Conservation (phyloP, 2,797 vertebrate species). For the Staurois parvus region DNA sequence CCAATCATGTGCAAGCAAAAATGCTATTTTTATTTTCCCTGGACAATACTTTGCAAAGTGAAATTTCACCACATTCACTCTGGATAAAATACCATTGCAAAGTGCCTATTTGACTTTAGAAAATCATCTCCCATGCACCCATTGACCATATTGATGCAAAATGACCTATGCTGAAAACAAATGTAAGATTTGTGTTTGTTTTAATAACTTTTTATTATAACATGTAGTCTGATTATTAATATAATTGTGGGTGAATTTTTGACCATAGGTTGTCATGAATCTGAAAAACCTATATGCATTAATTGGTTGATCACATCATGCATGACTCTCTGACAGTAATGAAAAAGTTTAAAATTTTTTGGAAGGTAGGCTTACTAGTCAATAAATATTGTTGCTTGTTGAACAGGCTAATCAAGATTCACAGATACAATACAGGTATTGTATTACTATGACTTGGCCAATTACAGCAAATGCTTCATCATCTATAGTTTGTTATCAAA, state of each 20-base stretch:
- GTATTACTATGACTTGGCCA: background rate
- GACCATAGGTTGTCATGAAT: background rate
- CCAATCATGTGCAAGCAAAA: too few species aligned
- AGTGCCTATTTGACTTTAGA: too few species aligned
- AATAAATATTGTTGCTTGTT: background rate
- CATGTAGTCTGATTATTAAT: background rate
- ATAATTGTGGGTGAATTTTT: background rate
- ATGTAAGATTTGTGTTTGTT: background rate
- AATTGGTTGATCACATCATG: background rate
- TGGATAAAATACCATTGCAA: too few species aligned
- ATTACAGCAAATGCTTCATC: background rate
- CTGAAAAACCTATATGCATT: background rate
- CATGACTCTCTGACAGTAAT: slow-evolving; percentile 4
- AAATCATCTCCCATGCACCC: background rate
- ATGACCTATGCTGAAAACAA: background rate
- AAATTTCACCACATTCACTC: too few species aligned
- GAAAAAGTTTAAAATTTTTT: background rate
- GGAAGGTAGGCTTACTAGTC: background rate
- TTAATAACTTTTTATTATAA: too few species aligned
- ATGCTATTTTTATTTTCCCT: too few species aligned
- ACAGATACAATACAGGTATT: background rate
- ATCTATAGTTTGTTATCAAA: background rate
- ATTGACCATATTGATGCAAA: background rate
- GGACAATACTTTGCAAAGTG: too few species aligned
- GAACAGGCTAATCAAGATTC: background rate